These are phyloP conservation scores for Tuberolachnus salignus DNA, from an alignment of 2,888 invertebrate genomes.

Conservation along the genomic window DNA sequence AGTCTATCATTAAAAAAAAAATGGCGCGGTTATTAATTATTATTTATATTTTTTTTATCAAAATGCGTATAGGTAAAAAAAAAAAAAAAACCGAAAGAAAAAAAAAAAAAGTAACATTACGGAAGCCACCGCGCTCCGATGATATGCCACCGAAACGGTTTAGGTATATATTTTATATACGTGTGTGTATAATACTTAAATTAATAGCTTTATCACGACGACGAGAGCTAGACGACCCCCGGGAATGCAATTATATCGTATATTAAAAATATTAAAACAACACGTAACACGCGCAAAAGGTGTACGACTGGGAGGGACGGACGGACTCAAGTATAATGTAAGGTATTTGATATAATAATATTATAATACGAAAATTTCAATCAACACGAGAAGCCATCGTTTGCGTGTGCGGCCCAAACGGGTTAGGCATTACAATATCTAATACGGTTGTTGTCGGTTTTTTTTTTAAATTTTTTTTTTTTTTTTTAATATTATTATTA, in stretches of 20 bases:
- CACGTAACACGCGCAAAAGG: constrained; percentile 47
- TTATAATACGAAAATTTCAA: constrained; percentile 33
- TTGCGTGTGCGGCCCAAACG: constrained; percentile 39
- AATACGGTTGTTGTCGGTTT: neutral
- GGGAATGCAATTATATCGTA: constrained; percentile 52
- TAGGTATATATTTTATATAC: too few species aligned
- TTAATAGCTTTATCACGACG: constrained; percentile 29
- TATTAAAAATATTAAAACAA: neutral
- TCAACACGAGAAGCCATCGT: constrained; percentile 51
- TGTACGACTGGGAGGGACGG: neutral
- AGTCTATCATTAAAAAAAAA: constrained; percentile 27
- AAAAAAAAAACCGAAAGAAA: neutral
- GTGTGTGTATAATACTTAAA: too few species aligned
- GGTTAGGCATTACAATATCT: too few species aligned
- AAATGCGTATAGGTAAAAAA: neutral
- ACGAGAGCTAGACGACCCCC: constrained; percentile 27
- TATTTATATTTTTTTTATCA: neutral
- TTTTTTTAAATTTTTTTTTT: neutral
- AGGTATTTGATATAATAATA: too few species aligned
- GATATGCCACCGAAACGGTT: constrained; percentile 27
- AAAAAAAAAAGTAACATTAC: neutral
- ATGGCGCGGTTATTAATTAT: neutral
- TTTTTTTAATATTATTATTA: neutral
- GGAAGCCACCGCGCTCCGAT: constrained; percentile 2
- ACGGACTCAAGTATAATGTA: too few species aligned